Evolutionary conservation across 2,797 vertebrate species (phyloP).

Genomic region (Gadopsis marmoratus): DNA sequence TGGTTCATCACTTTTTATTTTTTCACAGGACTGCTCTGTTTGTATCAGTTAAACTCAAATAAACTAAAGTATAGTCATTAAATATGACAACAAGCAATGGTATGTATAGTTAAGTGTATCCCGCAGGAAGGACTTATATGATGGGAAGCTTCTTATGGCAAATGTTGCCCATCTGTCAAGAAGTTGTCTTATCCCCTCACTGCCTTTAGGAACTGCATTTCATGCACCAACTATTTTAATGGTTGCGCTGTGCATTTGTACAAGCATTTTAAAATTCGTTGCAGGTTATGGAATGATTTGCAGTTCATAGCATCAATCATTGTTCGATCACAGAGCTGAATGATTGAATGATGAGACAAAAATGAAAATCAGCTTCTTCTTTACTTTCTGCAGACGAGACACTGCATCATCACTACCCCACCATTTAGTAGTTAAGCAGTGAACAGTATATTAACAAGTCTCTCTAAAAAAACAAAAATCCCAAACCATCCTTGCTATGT

Average conservation of each 20-base stretch:
- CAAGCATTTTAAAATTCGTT: slow-evolving; percentile 37
- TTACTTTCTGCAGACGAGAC: neutral
- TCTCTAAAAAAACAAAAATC: neutral
- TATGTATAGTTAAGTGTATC: neutral
- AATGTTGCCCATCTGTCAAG: slow-evolving; percentile 36
- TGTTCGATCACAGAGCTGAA: slow-evolving; percentile 37
- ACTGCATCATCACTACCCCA: neutral
- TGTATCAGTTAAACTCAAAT: slow-evolving; percentile 9
- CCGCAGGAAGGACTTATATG: slow-evolving; percentile 11
- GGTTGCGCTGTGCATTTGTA: slow-evolving; percentile 35
- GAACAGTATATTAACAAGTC: neutral
- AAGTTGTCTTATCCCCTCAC: slow-evolving; percentile 29
- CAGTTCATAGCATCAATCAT: slow-evolving; percentile 41
- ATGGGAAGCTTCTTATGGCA: slow-evolving; percentile 9
- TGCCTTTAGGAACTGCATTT: slow-evolving; percentile 65
- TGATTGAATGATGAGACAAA: neutral
- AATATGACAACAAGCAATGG: neutral
- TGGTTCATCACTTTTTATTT: slow-evolving; percentile 3
- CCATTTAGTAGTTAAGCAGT: neutral
- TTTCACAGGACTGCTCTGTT: neutral
- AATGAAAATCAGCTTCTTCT: neutral
- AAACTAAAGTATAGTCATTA: neutral
- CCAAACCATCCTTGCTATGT: neutral
- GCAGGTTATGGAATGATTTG: slow-evolving; percentile 33
- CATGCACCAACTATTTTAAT: slow-evolving; percentile 67